These are phyloP conservation scores for Ranitomeya imitator DNA, from an alignment of 2,113 vertebrate species.

Conservation along the genomic window DNA sequence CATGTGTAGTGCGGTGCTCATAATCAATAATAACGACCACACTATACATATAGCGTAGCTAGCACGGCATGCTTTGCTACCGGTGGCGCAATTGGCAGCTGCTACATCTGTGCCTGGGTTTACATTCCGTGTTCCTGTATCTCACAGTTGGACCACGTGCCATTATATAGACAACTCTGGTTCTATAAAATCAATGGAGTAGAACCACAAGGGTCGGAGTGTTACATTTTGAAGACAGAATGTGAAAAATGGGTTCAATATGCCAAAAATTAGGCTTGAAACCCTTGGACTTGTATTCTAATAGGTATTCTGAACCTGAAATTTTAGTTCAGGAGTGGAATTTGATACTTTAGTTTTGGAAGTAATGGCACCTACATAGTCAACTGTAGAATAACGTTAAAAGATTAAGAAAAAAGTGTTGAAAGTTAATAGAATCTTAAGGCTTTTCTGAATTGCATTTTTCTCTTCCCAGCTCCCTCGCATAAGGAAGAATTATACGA, in stretches of 20 bases:
- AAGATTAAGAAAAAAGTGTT: not conserved
- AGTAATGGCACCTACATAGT: not conserved
- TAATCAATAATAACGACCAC: too few relatives aligned
- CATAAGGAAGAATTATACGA: slow-evolving; percentile 32
- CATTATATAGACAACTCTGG: not conserved
- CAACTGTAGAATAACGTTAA: not conserved
- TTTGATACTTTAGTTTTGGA: not conserved
- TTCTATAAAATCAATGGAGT: too few relatives aligned
- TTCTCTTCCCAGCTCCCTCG: not conserved
- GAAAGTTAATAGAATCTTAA: not conserved
- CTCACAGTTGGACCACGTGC: not conserved
- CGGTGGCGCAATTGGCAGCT: too few relatives aligned
- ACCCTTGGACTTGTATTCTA: too few relatives aligned
- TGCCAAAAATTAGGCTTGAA: too few relatives aligned
- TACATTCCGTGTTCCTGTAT: not conserved
- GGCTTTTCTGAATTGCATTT: not conserved
- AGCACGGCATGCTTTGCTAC: too few relatives aligned
- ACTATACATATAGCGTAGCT: too few relatives aligned
- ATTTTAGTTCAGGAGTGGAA: not conserved
- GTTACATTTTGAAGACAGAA: not conserved
- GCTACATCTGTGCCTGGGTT: too few relatives aligned
- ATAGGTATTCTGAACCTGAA: too few relatives aligned
- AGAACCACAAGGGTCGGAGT: not conserved
- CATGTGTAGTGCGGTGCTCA: too few relatives aligned
- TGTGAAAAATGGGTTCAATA: not conserved